Conservation (phyloP, 2,888 invertebrate species). For the Nemotelus pantherinus region DNA sequence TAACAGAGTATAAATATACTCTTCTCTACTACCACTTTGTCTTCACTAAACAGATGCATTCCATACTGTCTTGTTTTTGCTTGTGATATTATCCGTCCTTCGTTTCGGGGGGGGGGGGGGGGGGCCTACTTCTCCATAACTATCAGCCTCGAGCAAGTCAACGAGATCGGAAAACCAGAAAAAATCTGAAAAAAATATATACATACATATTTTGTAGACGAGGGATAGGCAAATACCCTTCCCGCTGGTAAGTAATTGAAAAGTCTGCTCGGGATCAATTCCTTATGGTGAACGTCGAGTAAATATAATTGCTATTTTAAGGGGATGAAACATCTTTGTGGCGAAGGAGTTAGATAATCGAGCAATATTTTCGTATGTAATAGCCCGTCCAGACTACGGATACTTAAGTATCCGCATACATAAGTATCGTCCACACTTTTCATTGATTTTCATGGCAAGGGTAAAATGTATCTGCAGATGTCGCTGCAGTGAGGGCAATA, state of each 20-base stretch:
- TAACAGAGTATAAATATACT: neutral
- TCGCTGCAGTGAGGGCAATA: no score
- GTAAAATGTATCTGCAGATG: no score
- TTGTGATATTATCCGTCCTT: no score
- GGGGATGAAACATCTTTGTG: constrained; percentile 4
- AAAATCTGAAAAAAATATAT: constrained; percentile 16
- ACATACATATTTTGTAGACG: neutral
- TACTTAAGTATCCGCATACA: no score
- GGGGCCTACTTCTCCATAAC: neutral
- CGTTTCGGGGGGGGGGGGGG: no score
- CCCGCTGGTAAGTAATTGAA: constrained; percentile 23
- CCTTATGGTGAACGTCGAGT: constrained; percentile 11
- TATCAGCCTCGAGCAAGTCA: constrained; percentile 22
- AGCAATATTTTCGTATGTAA: no score
- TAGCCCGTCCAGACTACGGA: no score
- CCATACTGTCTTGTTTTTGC: no score
- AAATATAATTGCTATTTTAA: constrained; percentile 32
- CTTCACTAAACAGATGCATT: no score
- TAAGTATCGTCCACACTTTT: no score
- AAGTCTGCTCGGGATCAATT: constrained; percentile 21
- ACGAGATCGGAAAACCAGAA: constrained; percentile 27
- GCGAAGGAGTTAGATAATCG: neutral
- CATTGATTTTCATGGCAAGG: no score
- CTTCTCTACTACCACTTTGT: no score
- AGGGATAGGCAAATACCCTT: neutral